Base-by-base conservation (phyloP, 2,113 vertebrate genomes). In the Dermatemys mawii region DNA sequence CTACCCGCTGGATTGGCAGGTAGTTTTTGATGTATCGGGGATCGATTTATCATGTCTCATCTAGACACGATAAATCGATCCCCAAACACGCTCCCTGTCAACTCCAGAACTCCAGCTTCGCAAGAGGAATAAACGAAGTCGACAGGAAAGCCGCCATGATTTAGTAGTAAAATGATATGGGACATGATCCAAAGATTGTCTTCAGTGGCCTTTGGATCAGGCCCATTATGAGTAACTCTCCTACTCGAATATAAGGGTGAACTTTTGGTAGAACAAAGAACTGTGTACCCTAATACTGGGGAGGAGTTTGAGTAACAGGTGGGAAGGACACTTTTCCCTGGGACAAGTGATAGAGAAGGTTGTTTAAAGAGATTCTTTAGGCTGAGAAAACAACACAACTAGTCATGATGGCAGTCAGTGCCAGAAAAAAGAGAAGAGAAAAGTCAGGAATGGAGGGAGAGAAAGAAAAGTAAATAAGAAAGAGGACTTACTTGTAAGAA, bases 401-500 rank as follows among this genome's bases (percentile, higher is more conserved):
- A 67, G 88, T 21, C 0, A 88, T 38, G 11, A 13, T 7, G 3
- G 9, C 44, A 32, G 14, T 76, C 48, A 2, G 0, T 79, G 24
- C 24, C 19, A 41, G 6, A 92, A 46, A 4, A 26, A 9, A 67
- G 60, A 87, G 78, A 35, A 94, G 94, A 91, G 57, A 55, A 19
- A 83, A 49, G 21, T 54, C 17, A 75, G 27, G 9, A 93, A 63
- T 38, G 76, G 41, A 1, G 3, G 46, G 3, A 2, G 3, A 83
- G 21, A n/a, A 87, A 95, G 85, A 3, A 93, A 81, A 63, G 53
- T 26, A 26, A 16, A 88, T n/a, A 87, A 75, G 12, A 87, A 46
- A 11, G 67, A 87, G 19, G 63, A 92, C 94, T 97, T 96, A 97
- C 95, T 84, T 94, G 21, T 93, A 55, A 86, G 94, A 89, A 86